Evolutionary conservation across 2,113 vertebrate genomes (phyloP), one percentile per base, ranked within the genome.

Genomic region (Mandrillus leucophaeus): DNA sequence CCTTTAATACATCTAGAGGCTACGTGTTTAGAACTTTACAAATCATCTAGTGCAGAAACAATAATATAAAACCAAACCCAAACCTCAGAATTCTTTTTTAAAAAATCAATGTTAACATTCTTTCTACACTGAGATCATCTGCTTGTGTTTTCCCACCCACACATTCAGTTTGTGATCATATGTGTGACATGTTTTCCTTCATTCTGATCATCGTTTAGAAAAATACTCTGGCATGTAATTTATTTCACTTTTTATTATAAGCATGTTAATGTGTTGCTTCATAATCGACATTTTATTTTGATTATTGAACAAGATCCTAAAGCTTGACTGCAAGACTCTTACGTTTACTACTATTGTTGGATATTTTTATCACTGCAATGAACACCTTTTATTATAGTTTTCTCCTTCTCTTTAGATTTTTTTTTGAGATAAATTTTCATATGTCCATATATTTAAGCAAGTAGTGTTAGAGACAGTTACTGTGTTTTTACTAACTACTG

Each of bases 61-160:
- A 0, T 3, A 30, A 14, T 1, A 0, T 68, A 11, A 45, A 70
- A 73, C 38, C 17, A 8, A 25, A 12, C 5, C n/a, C 5, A 38
- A 27, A 66, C 18, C 30, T 72, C 50, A 27, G 43, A 89, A 43
- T 59, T 27, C 22, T 55, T 91, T 22, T 64, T 13, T 0, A 6
- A 27, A 64, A 13, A 64, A 30, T 30, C 27, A 5, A 0, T 55
- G 7, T n/a, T 45, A 11, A 23, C 20, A 13, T 32, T 78, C 40
- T 76, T 20, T 88, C 17, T 38, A 20, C 3, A 57, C 30, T 68
- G 17, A 27, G 66, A 52, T 25, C 27, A 43, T 38, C 11, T 78
- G 35, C 43, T 22, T 64, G 11, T 68, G 12, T 85, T 86, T 87
- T 82, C 25, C 17, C 22, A 43, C 6, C 8, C 3, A 16, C 4